Evolutionary conservation across 2,888 invertebrate genomes (phyloP).

Genomic region (Syritta pipiens): DNA sequence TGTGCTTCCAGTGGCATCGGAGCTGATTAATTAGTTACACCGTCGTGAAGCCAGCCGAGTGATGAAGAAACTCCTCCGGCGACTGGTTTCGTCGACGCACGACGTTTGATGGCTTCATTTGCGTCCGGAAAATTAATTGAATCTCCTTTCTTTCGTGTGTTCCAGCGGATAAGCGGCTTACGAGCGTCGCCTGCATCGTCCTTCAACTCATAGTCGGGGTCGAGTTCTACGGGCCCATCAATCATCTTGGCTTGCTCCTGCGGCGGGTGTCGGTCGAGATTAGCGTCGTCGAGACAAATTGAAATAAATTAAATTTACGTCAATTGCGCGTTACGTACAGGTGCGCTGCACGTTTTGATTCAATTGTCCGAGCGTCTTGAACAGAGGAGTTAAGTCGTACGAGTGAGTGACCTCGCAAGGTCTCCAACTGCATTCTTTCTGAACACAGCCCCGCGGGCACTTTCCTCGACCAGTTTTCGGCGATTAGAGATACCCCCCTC

Average conservation of each 20-base stretch:
- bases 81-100: not conserved
- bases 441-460: no score
- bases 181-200: not conserved
- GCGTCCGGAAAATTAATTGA: not conserved
- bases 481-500: no score
- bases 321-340: not conserved
- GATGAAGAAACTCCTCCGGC: conserved; percentile 40
- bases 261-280: not conserved
- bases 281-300: not conserved
- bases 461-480: no score
- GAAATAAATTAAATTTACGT: not conserved
- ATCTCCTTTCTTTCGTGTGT: not conserved
- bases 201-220: no score
- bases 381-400: no score
- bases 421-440: no score
- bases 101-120: conserved; percentile 42
- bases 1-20: conserved; percentile 14
- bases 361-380: no score
- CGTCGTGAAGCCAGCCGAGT: not conserved
- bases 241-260: not conserved
- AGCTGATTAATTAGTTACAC: conserved; percentile 50
- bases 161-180: not conserved
- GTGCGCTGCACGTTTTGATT: not conserved
- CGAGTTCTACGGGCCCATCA: not conserved
- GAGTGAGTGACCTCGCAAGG: no score